Base-by-base conservation (phyloP, 92 coral and sea anemone species). In the Ricordea florida region DNA sequence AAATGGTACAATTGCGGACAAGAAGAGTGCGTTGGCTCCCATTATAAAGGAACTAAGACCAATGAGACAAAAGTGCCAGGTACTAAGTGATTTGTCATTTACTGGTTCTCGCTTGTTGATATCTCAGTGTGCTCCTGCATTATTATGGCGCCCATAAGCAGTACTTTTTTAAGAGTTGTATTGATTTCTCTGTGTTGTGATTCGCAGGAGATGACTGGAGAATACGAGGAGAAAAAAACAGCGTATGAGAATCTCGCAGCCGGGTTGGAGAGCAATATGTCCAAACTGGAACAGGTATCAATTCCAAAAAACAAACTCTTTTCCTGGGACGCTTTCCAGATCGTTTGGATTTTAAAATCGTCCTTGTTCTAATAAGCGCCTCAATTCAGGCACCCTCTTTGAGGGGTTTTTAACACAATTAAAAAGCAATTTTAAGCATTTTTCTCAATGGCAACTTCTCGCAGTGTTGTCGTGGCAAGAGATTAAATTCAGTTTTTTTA, bases 21-120 rank as follows among this genome's bases (percentile, higher is more conserved):
- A 94, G 88, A 94, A 94, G 79, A 94, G 80, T 47, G 93, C 97
- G 10, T 77, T 94, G 72, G 97, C 98, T 13, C 98, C 98, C 28
- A 78, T 94, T 10, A 94, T 94, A 71, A 94, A 91, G 63, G 98
- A 94, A 57, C 81, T 94, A 52, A 86, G 98, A 30, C 98, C 98
- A 41, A 91, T 94, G 98, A 85, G 98, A 34, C 97, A 92, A 68
- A 92, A 76, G 41, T 94, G 98, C 62, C 97, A 94, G 97, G 98
- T 94, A 79, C 44, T 43, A 31, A 24, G 5, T 3, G 16, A 6
- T 30, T 4, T n/a, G 28, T 47, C 9, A 18, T 47, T 20, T 1
- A 18, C 25, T 24, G 51, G 14, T 47, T 47, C 24, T 20, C 55
- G 18, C 23, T 21, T 1, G 8, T 18, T 8, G 24, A 18, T n/a